phyloP scores from a whole-genome alignment of 2,888 invertebrate species.

The Globia sparganii region DNA sequence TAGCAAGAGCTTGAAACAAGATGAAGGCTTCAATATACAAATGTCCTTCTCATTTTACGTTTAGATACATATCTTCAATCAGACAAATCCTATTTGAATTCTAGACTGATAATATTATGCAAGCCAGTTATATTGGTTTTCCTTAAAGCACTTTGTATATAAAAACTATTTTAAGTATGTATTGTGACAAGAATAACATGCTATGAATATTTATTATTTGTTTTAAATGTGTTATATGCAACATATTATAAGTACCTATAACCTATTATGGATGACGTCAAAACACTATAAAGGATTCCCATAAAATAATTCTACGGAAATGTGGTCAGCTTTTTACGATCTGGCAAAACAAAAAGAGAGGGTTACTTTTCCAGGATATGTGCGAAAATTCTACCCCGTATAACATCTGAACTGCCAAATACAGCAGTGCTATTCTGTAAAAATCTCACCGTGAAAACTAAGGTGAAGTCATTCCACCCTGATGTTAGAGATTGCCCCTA shows the following conservation, averaged over 20 bases:
- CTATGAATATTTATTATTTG: constrained; percentile 23
- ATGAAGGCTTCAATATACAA: background rate
- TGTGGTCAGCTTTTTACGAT: background rate
- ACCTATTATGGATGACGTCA: constrained; percentile 2
- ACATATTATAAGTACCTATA: no score
- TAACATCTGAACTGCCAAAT: background rate
- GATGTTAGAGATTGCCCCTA: no score
- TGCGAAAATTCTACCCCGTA: background rate
- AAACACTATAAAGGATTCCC: background rate
- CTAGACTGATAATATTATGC: constrained; percentile 5
- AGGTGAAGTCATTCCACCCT: no score
- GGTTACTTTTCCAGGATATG: background rate
- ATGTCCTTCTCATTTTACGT: background rate
- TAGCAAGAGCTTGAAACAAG: background rate
- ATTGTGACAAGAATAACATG: constrained; percentile 22
- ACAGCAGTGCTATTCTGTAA: no score
- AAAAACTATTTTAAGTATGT: constrained; percentile 9
- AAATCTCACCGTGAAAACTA: no score
- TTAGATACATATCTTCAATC: background rate
- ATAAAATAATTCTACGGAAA: background rate
- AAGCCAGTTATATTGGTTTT: constrained; percentile 18
- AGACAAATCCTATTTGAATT: constrained; percentile 1
- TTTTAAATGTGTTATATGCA: background rate
- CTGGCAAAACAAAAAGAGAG: background rate
- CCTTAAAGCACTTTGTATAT: constrained; percentile 27